These are phyloP conservation scores for Rhizoglyphus robini DNA, from an alignment of 1,140 invertebrate genomes.

Conservation along the genomic window DNA sequence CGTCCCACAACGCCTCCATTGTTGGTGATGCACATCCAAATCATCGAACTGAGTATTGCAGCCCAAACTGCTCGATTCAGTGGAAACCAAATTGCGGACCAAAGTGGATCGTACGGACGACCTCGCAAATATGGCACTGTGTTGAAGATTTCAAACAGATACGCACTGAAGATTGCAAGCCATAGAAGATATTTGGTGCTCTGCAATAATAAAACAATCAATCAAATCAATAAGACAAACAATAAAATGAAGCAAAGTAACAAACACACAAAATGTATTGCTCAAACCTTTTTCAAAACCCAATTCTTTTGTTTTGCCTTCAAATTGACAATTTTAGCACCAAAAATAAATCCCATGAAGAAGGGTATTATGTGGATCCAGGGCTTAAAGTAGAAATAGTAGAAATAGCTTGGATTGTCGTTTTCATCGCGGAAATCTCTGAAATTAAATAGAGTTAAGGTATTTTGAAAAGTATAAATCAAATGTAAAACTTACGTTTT, in stretches of 20 bases:
- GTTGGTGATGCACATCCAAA: slow-evolving; percentile 72
- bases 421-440: slow-evolving; percentile 12
- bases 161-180: neutral
- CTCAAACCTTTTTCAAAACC: neutral
- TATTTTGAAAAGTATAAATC: neutral
- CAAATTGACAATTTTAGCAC: slow-evolving; percentile 25
- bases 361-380: slow-evolving; percentile 41
- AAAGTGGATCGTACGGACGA: neutral
- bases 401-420: slow-evolving; percentile 48
- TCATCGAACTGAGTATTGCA: slow-evolving; percentile 62
- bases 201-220: neutral
- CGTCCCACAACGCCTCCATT: slow-evolving; percentile 31
- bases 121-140: neutral
- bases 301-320: slow-evolving; percentile 21
- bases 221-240: neutral
- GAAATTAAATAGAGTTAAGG: neutral
- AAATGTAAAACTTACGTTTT: slow-evolving; percentile 2
- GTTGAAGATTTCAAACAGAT: neutral
- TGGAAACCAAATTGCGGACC: slow-evolving; percentile 22
- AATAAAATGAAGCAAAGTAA: neutral
- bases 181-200: slow-evolving; percentile 5
- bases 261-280: neutral
- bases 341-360: slow-evolving; percentile 38
- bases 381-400: slow-evolving; percentile 67
- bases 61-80: slow-evolving; percentile 59